phyloP scores from a whole-genome alignment of 2,888 invertebrate species.

The Rhamnusium bicolor region DNA sequence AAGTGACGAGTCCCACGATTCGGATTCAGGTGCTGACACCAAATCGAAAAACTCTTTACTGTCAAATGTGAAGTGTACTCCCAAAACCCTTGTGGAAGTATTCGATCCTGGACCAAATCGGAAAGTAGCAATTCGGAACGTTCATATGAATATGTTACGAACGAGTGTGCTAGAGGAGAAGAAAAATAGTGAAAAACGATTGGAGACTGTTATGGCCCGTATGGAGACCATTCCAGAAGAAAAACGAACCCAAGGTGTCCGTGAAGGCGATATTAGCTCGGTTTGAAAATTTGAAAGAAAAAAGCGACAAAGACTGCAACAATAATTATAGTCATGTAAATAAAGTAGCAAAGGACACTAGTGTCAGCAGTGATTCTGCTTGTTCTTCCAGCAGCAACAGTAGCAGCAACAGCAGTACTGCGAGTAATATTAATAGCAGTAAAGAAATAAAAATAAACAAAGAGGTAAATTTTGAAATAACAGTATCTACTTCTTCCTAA shows the following conservation, averaged over 20 bases:
- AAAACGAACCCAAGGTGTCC: conserved; percentile 86
- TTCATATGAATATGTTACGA: conserved; percentile 58
- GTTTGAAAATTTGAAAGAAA: conserved; percentile 77
- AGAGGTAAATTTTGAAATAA: conserved; percentile 17
- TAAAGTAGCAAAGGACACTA: conserved; percentile 35
- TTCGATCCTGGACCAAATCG: conserved; percentile 60
- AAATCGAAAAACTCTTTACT: conserved; percentile 64
- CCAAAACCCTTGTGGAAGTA: conserved; percentile 63
- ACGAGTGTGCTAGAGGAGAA: conserved; percentile 52
- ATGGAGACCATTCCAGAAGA: conserved; percentile 91
- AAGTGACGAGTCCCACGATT: conserved; percentile 76
- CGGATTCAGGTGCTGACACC: conserved; percentile 78
- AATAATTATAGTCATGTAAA: conserved; percentile 37
- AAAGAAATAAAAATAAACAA: conserved; percentile 14
- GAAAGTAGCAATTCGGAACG: conserved; percentile 59
- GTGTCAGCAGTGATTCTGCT: conserved; percentile 32
- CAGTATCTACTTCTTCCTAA: too few species aligned
- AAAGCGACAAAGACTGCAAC: conserved; percentile 54
- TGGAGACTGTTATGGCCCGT: conserved; percentile 59
- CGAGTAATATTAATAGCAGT: not conserved
- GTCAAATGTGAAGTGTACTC: conserved; percentile 69
- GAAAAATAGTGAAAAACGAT: conserved; percentile 52
- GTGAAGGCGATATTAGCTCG: conserved; percentile 87
- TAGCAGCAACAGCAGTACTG: conserved; percentile 1
- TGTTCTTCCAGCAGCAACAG: conserved; percentile 23